These are phyloP conservation scores for Ophion obscuratus DNA, from an alignment of 2,888 invertebrate genomes.

Conservation along the genomic window DNA sequence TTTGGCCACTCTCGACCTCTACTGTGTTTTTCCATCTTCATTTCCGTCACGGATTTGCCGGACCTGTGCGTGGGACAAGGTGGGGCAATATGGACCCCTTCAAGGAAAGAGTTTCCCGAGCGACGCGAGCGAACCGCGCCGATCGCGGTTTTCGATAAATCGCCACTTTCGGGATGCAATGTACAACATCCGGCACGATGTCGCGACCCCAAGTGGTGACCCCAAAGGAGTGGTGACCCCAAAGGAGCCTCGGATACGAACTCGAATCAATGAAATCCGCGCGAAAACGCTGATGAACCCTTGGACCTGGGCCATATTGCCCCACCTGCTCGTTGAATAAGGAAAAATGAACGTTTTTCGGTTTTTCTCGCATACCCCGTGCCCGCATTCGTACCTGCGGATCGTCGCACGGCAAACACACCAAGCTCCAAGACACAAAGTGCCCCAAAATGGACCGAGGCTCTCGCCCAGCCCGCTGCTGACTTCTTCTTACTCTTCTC, in stretches of 20 bases:
- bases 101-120: neutral
- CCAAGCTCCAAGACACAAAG: conserved; percentile 33
- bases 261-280: neutral
- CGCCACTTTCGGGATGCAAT: no score
- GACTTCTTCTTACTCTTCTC: conserved; percentile 24
- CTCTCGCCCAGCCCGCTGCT: conserved; percentile 38
- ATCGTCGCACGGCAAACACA: conserved; percentile 8
- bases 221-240: no score
- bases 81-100: conserved; percentile 7
- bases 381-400: conserved; percentile 34
- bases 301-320: neutral
- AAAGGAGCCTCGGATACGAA: neutral
- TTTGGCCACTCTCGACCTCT: conserved; percentile 63
- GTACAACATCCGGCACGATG: no score
- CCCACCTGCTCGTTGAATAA: conserved; percentile 7
- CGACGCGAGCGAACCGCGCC: neutral
- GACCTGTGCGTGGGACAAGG: neutral
- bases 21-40: conserved; percentile 33
- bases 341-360: conserved; percentile 47
- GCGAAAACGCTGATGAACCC: neutral
- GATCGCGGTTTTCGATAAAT: no score
- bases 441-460: conserved; percentile 56
- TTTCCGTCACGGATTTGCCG: conserved; percentile 50
- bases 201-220: no score
- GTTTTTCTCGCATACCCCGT: neutral